These are phyloP conservation scores for Hypercompe scribonia DNA, from an alignment of 2,888 invertebrate species.

Conservation along the genomic window DNA sequence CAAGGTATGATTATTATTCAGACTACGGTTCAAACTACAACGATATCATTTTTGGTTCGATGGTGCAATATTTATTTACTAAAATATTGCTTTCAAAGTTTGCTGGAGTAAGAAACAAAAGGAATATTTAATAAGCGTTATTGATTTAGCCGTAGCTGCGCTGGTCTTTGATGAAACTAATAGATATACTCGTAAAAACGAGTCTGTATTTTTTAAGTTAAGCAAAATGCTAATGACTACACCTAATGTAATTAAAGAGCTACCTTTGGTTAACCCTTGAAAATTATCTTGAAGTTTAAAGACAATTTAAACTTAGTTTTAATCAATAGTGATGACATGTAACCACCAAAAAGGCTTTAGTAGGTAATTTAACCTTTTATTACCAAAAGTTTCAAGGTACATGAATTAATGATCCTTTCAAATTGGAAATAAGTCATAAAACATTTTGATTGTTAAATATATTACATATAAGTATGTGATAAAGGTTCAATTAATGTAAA, in stretches of 20 bases:
- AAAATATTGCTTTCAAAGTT: not conserved
- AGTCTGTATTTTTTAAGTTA: not conserved
- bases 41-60: not conserved
- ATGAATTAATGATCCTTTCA: not conserved
- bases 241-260: not conserved
- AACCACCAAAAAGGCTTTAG: not conserved
- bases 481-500: not conserved
- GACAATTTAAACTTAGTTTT: not conserved
- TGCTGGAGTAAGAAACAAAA: not conserved
- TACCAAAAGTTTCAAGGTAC: not conserved
- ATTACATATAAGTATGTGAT: not conserved
- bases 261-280: conserved; percentile 1
- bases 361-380: not conserved
- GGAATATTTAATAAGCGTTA: not conserved
- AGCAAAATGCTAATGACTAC: not conserved
- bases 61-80: not conserved
- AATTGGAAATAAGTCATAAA: not conserved
- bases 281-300: not conserved
- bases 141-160: not conserved
- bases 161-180: not conserved
- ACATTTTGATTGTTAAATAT: not conserved
- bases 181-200: not conserved
- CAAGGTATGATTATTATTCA: not conserved
- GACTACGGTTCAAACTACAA: not conserved
- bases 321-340: conserved; percentile 8